Conservation (phyloP, 1,140 invertebrate species). For the Homarus americanus region DNA sequence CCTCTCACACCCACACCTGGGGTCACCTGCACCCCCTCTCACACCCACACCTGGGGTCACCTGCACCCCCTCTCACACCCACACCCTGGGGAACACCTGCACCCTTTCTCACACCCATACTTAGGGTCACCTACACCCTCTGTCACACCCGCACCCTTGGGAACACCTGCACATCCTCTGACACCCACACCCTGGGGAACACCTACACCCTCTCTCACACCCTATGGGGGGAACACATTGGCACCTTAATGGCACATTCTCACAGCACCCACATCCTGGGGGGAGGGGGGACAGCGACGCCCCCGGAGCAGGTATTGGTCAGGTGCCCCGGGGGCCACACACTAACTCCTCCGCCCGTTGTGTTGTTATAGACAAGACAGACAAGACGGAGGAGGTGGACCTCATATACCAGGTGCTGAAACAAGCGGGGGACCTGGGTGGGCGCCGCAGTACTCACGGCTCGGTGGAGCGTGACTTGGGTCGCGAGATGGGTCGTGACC, state of each 20-base stretch:
- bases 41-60: background rate
- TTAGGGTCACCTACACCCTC: background rate
- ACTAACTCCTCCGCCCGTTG: slow-evolving; percentile 13
- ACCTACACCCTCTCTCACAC: background rate
- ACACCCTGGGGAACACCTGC: background rate
- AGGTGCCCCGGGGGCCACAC: background rate
- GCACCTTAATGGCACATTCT: background rate
- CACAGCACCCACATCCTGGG: background rate
- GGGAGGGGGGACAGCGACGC: background rate
- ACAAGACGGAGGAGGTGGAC: slow-evolving; percentile 84
- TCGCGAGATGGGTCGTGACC: slow-evolving; percentile 67
- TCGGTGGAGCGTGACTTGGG: slow-evolving; percentile 71
- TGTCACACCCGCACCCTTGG: background rate
- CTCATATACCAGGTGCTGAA: slow-evolving; percentile 95
- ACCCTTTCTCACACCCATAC: background rate
- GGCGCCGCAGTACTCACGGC: slow-evolving; percentile 77
- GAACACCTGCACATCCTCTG: background rate
- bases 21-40: too few relatives aligned
- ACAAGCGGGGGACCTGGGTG: slow-evolving; percentile 89
- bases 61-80: background rate
- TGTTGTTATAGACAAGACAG: slow-evolving; percentile 70
- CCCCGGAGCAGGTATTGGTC: background rate
- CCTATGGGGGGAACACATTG: background rate
- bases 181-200: background rate
- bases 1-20: too few relatives aligned